Evolutionary conservation across 2,797 vertebrate genomes (phyloP), one percentile per base, ranked within the genome.

Genomic region (Distichodus sexfasciatus): DNA sequence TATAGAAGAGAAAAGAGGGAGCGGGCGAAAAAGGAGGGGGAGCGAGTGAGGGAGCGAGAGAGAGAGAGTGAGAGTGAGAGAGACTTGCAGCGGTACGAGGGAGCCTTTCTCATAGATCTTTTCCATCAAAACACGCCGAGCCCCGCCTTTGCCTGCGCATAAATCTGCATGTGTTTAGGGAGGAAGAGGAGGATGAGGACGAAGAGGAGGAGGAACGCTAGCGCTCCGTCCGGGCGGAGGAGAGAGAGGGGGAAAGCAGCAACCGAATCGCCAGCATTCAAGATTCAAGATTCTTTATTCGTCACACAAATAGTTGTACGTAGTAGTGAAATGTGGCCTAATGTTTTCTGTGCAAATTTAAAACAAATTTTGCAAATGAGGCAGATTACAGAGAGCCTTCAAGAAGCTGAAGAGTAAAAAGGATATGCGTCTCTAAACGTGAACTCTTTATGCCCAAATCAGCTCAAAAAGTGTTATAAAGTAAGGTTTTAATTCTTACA

Each of bases 1-100:
- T 90, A 91, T 91, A 91, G 90, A 92, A 90, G 90, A 88, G 90
- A 91, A 87, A 89, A 76, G 80, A 76, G 90, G 87, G 90, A 88
- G 90, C 89, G 85, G 87, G 90, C 54, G 36, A 62, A 33, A 46
- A 53, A 89, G 57, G 63, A 26, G 67, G 50, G 69, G 50, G 71
- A 46, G 71, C 48, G 38, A 40, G 46, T 87, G 87, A 73, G 75
- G 60, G 90, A 87, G 90, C 86, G 86, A 85, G 85, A 86, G 88
- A 54, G 71, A 38, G 55, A 64, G 90, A 65, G 28, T 35, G 86
- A 88, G 89, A 86, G 87, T 86, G 86, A 84, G 88, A 76, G 65
- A 70, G 79, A 78, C 75, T 73, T 68, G 65, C 73, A 79, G 76
- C 71, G 72, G n/a, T 75, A 78, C 69, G 72, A 81, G 79, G 64